Conservation (phyloP, 2,797 vertebrate species). For the Myotis daubentonii region DNA sequence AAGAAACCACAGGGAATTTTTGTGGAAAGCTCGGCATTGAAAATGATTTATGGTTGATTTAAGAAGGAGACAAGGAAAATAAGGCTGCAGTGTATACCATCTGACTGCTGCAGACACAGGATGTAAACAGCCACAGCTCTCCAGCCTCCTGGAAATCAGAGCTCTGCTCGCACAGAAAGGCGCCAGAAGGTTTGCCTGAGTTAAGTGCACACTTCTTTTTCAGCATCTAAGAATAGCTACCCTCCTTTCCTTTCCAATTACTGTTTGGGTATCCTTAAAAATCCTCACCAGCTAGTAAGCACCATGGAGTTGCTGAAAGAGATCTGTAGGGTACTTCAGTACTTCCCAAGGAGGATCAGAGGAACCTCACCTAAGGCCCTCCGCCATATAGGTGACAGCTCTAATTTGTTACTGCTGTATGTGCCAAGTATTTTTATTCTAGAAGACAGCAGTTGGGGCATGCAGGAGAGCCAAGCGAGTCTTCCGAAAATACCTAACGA, state of each 20-base stretch:
- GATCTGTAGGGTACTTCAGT: not conserved
- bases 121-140: conserved; percentile 70
- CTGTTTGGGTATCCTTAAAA: conserved; percentile 66
- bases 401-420: not conserved
- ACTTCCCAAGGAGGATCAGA: conserved; percentile 22
- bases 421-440: not conserved
- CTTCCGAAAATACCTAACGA: conserved; percentile 16
- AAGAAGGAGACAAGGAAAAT: conserved; percentile 72
- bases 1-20: conserved; percentile 74
- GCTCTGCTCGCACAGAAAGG: conserved; percentile 64
- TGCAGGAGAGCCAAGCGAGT: not conserved
- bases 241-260: conserved; percentile 49
- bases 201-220: conserved; percentile 65
- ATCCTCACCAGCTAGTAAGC: conserved; percentile 57
- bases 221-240: conserved; percentile 71
- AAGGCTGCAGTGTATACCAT: conserved; percentile 71
- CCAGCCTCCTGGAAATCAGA: conserved; percentile 72
- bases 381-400: not conserved
- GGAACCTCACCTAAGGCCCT: not conserved
- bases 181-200: conserved; percentile 74
- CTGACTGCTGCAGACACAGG: conserved; percentile 72
- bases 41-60: conserved; percentile 81
- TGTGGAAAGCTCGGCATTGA: conserved; percentile 72
- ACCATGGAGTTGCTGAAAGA: conserved; percentile 37
- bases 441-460: conserved; percentile 1